Conservation (phyloP, 53 echinoderm and acorn worm genomes). For the Patiria pectinifera region DNA sequence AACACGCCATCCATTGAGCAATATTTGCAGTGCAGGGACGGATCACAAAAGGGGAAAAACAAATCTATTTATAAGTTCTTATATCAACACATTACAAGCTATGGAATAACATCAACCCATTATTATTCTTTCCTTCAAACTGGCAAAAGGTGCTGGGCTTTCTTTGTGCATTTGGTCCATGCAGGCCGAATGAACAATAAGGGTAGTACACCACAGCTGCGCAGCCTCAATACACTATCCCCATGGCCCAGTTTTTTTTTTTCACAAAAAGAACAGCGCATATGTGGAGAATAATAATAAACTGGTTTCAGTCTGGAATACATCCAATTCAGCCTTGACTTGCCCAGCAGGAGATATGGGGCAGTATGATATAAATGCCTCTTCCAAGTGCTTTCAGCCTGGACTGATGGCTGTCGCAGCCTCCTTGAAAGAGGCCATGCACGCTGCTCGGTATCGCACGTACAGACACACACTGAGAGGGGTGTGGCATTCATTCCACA, state of each 20-base stretch:
- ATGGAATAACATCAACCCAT: neutral
- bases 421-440: constrained; percentile 10
- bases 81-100: constrained; percentile 1
- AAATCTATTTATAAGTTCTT: neutral
- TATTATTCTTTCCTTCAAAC: neutral
- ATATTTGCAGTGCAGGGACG: neutral
- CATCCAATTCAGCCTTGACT: constrained; percentile 29
- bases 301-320: neutral
- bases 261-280: neutral
- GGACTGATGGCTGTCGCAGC: neutral
- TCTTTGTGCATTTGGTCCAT: neutral
- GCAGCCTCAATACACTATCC: neutral
- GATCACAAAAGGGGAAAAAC: neutral
- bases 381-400: neutral
- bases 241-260: neutral
- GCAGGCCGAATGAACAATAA: constrained; percentile 9
- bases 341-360: neutral
- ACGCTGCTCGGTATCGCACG: neutral
- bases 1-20: neutral
- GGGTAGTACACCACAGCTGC: neutral
- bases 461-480: neutral
- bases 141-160: neutral
- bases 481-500: constrained; percentile 28
- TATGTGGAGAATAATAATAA: neutral
- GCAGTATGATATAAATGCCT: neutral